Evolutionary conservation across 2,113 vertebrate genomes (phyloP).

Genomic region (Girardinichthys multiradiatus): DNA sequence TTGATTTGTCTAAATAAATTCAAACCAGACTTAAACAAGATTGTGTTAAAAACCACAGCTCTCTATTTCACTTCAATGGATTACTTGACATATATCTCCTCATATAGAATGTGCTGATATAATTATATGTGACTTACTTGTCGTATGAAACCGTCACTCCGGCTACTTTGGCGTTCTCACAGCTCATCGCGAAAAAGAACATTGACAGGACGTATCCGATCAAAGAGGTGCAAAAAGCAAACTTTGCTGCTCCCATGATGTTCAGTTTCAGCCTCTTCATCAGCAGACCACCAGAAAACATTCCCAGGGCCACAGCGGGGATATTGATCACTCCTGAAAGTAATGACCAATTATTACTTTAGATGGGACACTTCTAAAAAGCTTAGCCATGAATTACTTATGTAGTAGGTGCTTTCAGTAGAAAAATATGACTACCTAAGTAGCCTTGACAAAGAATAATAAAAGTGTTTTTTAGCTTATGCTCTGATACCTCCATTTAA

Average conservation of each 20-base stretch:
- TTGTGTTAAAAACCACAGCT: neutral
- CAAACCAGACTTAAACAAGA: neutral
- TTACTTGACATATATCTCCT: neutral
- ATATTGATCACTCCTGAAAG: constrained; percentile 89
- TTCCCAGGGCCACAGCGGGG: constrained; percentile 88
- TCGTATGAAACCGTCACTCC: constrained; percentile 90
- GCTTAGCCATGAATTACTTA: neutral
- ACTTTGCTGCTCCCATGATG: constrained; percentile 83
- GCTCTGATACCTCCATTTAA: constrained; percentile 16
- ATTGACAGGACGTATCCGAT: constrained; percentile 84
- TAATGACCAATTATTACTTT: neutral
- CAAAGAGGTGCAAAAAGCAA: constrained; percentile 82
- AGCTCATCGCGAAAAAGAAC: constrained; percentile 82
- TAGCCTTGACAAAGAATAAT: constrained; percentile 8
- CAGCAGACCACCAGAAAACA: constrained; percentile 89
- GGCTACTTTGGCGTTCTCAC: constrained; percentile 86
- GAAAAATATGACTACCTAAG: constrained; percentile 8
- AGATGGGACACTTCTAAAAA: neutral
- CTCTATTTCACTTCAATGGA: neutral
- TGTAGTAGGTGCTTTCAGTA: neutral
- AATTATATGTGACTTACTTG: constrained; percentile 78
- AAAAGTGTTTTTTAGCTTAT: neutral
- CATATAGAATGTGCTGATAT: neutral
- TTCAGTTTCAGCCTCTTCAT: constrained; percentile 94
- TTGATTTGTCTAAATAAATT: neutral